These are phyloP conservation scores for Brienomyrus longianalis DNA, from an alignment of 2,113 vertebrate genomes.

Conservation along the genomic window DNA sequence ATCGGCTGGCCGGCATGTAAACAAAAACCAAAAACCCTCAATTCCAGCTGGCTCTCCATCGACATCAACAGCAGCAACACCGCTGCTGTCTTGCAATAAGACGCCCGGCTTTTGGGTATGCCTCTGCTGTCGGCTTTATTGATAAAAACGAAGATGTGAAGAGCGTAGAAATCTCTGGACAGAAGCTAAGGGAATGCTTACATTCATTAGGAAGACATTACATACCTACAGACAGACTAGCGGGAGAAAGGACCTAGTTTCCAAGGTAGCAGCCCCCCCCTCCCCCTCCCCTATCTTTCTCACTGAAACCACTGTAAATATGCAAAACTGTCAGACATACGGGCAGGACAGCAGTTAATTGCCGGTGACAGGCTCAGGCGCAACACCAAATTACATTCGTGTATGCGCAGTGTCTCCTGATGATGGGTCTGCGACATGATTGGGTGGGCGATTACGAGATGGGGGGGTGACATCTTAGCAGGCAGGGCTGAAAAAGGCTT, in stretches of 20 bases:
- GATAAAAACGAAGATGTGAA: not conserved
- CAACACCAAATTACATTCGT: not conserved
- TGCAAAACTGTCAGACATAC: not conserved
- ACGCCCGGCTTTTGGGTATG: not conserved
- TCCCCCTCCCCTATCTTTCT: not conserved
- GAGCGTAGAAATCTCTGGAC: not conserved
- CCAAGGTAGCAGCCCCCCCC: not conserved
- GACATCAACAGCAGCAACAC: not conserved
- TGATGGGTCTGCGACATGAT: not conserved
- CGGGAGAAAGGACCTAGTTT: not conserved
- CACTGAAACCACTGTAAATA: not conserved
- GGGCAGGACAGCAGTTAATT: not conserved
- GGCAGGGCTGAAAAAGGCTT: not conserved
- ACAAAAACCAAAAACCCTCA: not conserved
- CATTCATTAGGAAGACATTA: not conserved
- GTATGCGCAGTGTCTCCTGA: not conserved
- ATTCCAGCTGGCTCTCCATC: not conserved
- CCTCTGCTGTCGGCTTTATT: not conserved
- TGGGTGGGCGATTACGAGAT: not conserved
- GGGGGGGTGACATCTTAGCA: not conserved
- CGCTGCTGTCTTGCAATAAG: too few species aligned
- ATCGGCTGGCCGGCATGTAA: not conserved
- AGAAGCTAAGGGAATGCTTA: not conserved
- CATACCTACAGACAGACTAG: not conserved
- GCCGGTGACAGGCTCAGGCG: not conserved